Conservation (phyloP, 1,140 invertebrate species). For the Latrodectus geometricus region DNA sequence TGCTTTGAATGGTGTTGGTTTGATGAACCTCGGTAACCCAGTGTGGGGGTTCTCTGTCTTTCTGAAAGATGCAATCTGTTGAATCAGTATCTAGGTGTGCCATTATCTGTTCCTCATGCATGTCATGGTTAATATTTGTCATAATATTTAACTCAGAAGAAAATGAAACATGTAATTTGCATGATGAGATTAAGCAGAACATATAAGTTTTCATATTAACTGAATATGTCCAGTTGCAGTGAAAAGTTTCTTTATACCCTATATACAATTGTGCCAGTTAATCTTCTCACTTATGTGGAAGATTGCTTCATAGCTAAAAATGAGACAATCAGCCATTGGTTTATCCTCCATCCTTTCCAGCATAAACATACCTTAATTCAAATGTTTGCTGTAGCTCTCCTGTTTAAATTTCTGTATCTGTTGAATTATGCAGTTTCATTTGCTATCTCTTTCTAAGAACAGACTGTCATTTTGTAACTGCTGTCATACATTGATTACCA, state of each 20-base stretch:
- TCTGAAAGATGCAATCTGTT: not conserved
- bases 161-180: constrained; percentile 1
- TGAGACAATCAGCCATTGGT: not conserved
- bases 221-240: not conserved
- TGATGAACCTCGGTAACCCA: too few species aligned
- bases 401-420: not conserved
- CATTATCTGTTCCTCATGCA: constrained; percentile 13
- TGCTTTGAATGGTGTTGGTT: too few species aligned
- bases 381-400: not conserved
- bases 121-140: too few species aligned
- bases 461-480: constrained; percentile 6
- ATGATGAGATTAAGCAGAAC: not conserved
- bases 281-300: not conserved
- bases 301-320: not conserved
- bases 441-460: constrained; percentile 13
- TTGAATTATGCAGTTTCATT: constrained; percentile 19
- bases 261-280: not conserved
- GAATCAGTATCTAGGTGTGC: constrained; percentile 10
- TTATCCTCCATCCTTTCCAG: not conserved
- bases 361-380: not conserved
- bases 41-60: not conserved
- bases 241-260: constrained; percentile 5
- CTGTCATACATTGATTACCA: not conserved
- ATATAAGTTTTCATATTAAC: not conserved
- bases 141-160: not conserved